Conservation (phyloP, 2,113 vertebrate species). For the Carassius carassius region DNA sequence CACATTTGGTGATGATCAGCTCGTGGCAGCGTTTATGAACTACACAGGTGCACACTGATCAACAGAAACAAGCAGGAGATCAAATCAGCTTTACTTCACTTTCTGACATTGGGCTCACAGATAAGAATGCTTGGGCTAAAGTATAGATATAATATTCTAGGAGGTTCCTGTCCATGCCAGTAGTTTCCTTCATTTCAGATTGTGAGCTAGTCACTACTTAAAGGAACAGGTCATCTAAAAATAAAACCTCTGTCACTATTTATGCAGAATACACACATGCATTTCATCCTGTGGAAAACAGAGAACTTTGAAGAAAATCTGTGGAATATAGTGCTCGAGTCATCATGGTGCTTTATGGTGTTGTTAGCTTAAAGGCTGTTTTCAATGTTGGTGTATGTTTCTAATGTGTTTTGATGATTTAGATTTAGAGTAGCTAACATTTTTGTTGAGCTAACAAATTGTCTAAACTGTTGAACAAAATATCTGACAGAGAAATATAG, state of each 20-base stretch:
- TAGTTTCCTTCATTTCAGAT: constrained; percentile 7
- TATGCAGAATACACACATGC: neutral
- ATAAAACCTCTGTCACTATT: no score
- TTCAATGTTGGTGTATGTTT: neutral
- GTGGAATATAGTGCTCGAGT: neutral
- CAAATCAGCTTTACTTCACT: neutral
- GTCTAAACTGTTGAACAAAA: neutral
- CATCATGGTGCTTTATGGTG: no score
- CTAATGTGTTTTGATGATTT: neutral
- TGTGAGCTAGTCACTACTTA: constrained; percentile 15
- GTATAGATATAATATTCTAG: constrained; percentile 7
- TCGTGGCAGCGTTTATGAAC: constrained; percentile 96
- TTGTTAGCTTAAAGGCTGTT: no score
- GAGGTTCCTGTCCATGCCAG: neutral
- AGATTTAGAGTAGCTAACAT: neutral
- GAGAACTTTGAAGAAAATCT: neutral
- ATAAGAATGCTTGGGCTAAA: constrained; percentile 19
- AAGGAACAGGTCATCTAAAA: neutral
- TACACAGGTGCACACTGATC: constrained; percentile 92
- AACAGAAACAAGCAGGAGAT: constrained; percentile 3
- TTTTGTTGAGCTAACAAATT: neutral
- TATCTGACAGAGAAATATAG: neutral
- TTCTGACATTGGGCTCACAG: constrained; percentile 45
- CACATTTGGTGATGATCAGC: constrained; percentile 95
- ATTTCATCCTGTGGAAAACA: neutral